Evolutionary conservation across 2,797 vertebrate species (phyloP).

Genomic region (Peromyscus aztecus): DNA sequence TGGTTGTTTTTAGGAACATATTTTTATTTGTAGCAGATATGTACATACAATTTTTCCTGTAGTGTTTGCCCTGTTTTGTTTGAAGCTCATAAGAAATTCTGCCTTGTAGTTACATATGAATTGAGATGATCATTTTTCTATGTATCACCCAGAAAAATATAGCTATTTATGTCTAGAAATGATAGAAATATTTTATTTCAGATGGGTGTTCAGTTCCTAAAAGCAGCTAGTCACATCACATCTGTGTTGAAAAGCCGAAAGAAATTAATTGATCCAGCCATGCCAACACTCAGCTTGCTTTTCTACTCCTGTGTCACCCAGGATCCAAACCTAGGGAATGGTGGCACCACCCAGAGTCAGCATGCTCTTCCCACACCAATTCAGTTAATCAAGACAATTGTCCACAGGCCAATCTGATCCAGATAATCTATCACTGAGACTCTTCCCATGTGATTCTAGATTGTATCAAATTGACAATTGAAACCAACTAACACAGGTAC

Average conservation of each 20-base stretch:
- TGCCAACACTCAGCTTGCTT: not conserved
- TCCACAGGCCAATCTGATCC: not conserved
- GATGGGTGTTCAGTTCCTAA: not conserved
- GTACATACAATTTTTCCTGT: not conserved
- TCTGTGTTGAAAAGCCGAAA: not conserved
- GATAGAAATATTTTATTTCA: conserved; percentile 3
- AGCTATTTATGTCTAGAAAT: not conserved
- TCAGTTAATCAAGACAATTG: not conserved
- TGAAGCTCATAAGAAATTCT: conserved; percentile 25
- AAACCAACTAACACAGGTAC: not conserved
- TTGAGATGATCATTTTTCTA: conserved; percentile 15
- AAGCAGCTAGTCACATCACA: not conserved
- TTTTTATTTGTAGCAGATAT: not conserved
- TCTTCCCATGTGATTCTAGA: not conserved
- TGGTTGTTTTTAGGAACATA: not conserved
- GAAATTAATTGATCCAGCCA: not conserved
- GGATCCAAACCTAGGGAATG: not conserved
- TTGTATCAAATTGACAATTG: not conserved
- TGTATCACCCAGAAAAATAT: not conserved
- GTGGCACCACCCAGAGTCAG: not conserved
- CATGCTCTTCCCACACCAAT: not conserved
- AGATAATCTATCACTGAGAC: not conserved
- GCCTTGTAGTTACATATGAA: not conserved
- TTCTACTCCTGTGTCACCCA: not conserved
- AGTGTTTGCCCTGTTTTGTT: not conserved